phyloP scores from a whole-genome alignment of 2,888 invertebrate genomes.

The Apotomis capreana region DNA sequence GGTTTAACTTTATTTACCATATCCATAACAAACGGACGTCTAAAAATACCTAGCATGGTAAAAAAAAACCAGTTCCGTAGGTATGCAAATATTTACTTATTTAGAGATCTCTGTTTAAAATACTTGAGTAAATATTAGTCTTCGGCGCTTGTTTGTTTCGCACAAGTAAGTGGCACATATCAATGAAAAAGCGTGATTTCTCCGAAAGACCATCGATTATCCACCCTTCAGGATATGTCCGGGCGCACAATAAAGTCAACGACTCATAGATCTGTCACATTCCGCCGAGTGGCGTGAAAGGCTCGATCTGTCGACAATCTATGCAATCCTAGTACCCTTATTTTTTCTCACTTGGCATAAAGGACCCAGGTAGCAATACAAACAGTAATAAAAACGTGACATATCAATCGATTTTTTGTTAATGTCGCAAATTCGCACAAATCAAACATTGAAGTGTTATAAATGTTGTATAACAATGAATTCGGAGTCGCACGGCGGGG shows the following conservation, averaged over 20 bases:
- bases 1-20: no score
- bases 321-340: slow-evolving; percentile 63
- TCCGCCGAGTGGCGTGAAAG: slow-evolving; percentile 61
- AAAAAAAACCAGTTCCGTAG: no score
- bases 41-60: no score
- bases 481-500: slow-evolving; percentile 69
- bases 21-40: no score
- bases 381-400: slow-evolving; percentile 80
- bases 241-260: slow-evolving; percentile 71
- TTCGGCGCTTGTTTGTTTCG: neutral
- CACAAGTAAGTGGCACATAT: slow-evolving; percentile 15
- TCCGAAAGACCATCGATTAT: slow-evolving; percentile 64
- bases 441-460: slow-evolving; percentile 83
- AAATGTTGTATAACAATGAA: slow-evolving; percentile 73
- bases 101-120: neutral
- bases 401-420: slow-evolving; percentile 78
- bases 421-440: slow-evolving; percentile 78
- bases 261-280: slow-evolving; percentile 70
- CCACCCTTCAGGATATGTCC: slow-evolving; percentile 63
- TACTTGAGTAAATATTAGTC: neutral
- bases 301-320: slow-evolving; percentile 57
- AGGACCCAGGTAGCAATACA: slow-evolving; percentile 78
- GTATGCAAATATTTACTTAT: neutral
- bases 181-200: slow-evolving; percentile 49
- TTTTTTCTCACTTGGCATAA: slow-evolving; percentile 61